These are phyloP conservation scores for Syngnathus typhle DNA, from an alignment of 2,113 vertebrate genomes.

Conservation along the genomic window DNA sequence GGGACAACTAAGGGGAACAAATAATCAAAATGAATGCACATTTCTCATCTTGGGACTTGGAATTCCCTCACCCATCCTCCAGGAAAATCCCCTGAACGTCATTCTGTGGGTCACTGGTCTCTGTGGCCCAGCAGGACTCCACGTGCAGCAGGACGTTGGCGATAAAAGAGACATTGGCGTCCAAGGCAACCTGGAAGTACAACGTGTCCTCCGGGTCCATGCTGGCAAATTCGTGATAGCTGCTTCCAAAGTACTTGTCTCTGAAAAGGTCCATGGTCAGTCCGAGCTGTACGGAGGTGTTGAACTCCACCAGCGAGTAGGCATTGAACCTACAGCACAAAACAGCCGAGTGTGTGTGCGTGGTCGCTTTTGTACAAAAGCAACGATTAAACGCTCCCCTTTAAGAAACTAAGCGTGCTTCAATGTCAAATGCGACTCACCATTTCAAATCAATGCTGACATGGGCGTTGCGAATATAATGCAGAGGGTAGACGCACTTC, in stretches of 20 bases:
- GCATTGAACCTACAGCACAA: slow-evolving; percentile 41
- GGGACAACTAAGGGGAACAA: slow-evolving; percentile 51
- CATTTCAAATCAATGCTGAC: slow-evolving; percentile 40
- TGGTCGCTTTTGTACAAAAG: no score
- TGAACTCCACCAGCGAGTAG: slow-evolving; percentile 46
- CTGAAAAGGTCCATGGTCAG: slow-evolving; percentile 52
- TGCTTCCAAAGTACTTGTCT: slow-evolving; percentile 26
- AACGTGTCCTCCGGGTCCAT: slow-evolving; percentile 38
- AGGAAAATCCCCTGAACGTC: slow-evolving; percentile 41
- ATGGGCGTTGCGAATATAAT: slow-evolving; percentile 39
- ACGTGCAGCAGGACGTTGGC: slow-evolving; percentile 52
- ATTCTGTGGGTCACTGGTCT: slow-evolving; percentile 38
- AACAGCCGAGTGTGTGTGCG: background rate
- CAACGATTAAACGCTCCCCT: no score
- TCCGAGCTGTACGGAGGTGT: slow-evolving; percentile 47
- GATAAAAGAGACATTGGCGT: slow-evolving; percentile 42
- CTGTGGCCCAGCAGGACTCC: slow-evolving; percentile 66
- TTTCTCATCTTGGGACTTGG: background rate
- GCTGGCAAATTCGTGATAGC: slow-evolving; percentile 8
- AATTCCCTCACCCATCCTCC: slow-evolving; percentile 49
- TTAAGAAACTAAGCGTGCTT: no score
- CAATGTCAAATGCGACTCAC: slow-evolving; percentile 35
- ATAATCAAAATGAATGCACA: background rate
- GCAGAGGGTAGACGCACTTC: slow-evolving; percentile 60
- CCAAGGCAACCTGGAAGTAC: slow-evolving; percentile 58